Evolutionary conservation across 2,888 invertebrate species (phyloP).

Genomic region (Catocala fraxini): DNA sequence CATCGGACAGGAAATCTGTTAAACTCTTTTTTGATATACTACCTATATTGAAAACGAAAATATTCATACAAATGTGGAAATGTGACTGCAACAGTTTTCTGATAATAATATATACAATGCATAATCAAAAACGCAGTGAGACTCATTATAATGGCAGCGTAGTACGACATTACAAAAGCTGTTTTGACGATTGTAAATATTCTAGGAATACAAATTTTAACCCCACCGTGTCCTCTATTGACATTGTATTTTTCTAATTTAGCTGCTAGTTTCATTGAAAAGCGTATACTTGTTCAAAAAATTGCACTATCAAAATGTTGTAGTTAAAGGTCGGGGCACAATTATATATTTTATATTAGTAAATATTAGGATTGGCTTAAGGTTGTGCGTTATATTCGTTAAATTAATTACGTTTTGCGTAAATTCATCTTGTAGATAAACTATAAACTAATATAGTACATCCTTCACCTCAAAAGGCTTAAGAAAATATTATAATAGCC

Average conservation of each 20-base stretch:
- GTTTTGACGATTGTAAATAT: slow-evolving; percentile 38
- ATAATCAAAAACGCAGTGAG: not conserved
- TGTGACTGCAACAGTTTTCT: too few relatives aligned
- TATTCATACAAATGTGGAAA: too few relatives aligned
- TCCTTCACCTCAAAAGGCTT: slow-evolving; percentile 28
- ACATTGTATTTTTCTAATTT: slow-evolving; percentile 27
- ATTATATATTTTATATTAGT: slow-evolving; percentile 42
- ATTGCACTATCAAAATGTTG: slow-evolving; percentile 57
- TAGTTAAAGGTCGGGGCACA: slow-evolving; percentile 54
- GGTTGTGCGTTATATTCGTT: slow-evolving; percentile 75
- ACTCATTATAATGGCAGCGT: not conserved
- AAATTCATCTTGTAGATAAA: slow-evolving; percentile 38
- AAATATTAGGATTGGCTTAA: slow-evolving; percentile 58
- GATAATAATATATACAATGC: too few relatives aligned
- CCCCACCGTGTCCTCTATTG: slow-evolving; percentile 28
- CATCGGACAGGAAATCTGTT: too few relatives aligned
- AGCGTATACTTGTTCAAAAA: slow-evolving; percentile 60
- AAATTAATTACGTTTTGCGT: slow-evolving; percentile 40
- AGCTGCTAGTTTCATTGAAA: slow-evolving; percentile 49
- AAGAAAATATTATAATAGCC: slow-evolving; percentile 34
- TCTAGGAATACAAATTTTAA: slow-evolving; percentile 28
- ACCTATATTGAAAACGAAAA: too few relatives aligned
- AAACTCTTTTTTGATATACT: too few relatives aligned
- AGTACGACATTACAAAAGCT: slow-evolving; percentile 30
- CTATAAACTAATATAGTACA: slow-evolving; percentile 30